These are phyloP conservation scores for Tinea pellionella DNA, from an alignment of 2,888 invertebrate species.

Conservation along the genomic window DNA sequence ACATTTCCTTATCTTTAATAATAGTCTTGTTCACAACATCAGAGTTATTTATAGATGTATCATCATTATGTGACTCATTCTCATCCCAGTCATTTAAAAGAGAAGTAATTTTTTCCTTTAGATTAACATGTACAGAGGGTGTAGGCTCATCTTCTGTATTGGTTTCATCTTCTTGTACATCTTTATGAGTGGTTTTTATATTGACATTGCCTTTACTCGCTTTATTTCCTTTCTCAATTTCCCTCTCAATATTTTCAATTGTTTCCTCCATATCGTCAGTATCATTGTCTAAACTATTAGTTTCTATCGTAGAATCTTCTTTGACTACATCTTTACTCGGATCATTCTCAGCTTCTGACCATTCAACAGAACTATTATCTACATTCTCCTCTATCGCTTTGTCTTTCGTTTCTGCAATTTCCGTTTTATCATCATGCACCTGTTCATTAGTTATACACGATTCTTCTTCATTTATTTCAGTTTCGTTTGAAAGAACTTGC, in stretches of 20 bases:
- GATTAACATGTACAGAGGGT: constrained; percentile 16
- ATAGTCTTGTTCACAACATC: no score
- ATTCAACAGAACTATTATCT: constrained; percentile 41
- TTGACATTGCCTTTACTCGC: neutral
- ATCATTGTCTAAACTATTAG: constrained; percentile 18
- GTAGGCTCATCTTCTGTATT: constrained; percentile 18
- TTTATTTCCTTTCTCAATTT: constrained; percentile 46
- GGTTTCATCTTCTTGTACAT: constrained; percentile 22
- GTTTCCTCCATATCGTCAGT: constrained; percentile 44
- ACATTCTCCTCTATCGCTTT: constrained; percentile 26
- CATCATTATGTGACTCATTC: constrained; percentile 57
- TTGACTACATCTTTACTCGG: constrained; percentile 16
- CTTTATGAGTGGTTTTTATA: constrained; percentile 20
- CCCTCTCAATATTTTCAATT: constrained; percentile 58
- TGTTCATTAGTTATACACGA: constrained; percentile 16
- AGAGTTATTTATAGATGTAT: no score
- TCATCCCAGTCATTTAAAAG: constrained; percentile 64
- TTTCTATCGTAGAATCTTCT: constrained; percentile 9
- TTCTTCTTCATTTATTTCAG: constrained; percentile 21
- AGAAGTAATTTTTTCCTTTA: constrained; percentile 47
- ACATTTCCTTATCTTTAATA: constrained; percentile 8
- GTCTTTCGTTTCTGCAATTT: constrained; percentile 17
- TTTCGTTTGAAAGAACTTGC: constrained; percentile 18
- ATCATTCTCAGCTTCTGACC: constrained; percentile 51
- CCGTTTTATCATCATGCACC: neutral